Percentiles rank a stretch among this genome's conserved stretches.
phyloP scores from a whole-genome alignment of 1,140 invertebrate genomes.

The Nasonia giraulti region DNA sequence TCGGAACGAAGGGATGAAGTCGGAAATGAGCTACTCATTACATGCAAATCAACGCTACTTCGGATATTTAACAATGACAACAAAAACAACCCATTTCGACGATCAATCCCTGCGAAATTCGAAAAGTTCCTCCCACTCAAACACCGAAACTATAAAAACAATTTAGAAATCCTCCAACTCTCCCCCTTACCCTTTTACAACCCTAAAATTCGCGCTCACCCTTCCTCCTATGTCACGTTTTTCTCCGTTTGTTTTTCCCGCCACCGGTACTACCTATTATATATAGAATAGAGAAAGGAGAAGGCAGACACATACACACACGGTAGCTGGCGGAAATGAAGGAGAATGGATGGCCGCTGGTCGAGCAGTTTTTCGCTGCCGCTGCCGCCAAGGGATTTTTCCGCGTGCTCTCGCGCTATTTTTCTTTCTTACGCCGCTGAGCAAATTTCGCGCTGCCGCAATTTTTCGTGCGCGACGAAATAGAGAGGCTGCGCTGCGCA shows the following conservation, averaged over 20 bases:
- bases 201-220: constrained; percentile 15
- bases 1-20: too few species aligned
- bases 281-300: background rate
- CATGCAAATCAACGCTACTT: too few species aligned
- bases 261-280: too few species aligned
- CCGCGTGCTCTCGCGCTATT: background rate
- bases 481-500: too few species aligned
- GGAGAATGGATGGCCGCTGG: constrained; percentile 41
- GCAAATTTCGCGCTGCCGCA: background rate
- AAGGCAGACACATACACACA: background rate
- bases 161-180: background rate
- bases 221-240: background rate
- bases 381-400: background rate
- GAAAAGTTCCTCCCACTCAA: too few species aligned
- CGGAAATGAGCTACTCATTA: too few species aligned
- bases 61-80: too few species aligned
- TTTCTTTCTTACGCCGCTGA: background rate
- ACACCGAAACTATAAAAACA: too few species aligned
- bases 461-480: background rate
- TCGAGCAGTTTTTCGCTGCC: constrained; percentile 23
- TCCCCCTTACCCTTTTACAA: background rate
- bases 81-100: too few species aligned
- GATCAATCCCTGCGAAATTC: too few species aligned
- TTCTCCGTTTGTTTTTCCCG: constrained; percentile 40
- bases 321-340: constrained; percentile 37